Evolutionary conservation across 1,140 invertebrate species (phyloP).

Genomic region (Drosophila sproati): DNA sequence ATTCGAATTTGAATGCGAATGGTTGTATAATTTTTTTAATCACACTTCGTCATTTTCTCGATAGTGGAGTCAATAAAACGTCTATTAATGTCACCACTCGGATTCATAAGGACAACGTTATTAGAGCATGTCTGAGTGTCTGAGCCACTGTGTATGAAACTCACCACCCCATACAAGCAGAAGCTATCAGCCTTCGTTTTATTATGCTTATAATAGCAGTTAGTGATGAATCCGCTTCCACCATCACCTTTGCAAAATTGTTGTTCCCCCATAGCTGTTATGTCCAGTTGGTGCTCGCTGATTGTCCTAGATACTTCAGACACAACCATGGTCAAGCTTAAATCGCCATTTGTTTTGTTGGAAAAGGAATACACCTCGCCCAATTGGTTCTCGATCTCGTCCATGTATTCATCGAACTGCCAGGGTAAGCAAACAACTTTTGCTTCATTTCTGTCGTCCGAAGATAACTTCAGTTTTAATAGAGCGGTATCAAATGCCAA

Average conservation of each 20-base stretch:
- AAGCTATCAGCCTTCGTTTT: too few relatives aligned
- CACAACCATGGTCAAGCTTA: neutral
- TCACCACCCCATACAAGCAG: constrained; percentile 17
- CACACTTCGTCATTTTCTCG: too few relatives aligned
- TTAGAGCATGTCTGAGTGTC: neutral
- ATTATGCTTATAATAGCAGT: neutral
- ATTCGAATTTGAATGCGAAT: too few relatives aligned
- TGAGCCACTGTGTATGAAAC: neutral
- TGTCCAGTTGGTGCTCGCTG: neutral
- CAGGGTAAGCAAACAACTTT: constrained; percentile 20
- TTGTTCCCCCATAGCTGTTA: neutral
- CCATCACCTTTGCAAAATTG: neutral
- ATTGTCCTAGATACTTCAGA: neutral
- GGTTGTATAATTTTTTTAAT: too few relatives aligned
- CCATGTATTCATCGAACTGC: neutral
- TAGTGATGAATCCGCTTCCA: constrained; percentile 11
- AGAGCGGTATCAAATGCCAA: neutral
- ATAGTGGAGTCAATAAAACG: neutral
- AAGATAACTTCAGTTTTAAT: neutral
- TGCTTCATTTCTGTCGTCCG: neutral
- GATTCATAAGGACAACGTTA: neutral
- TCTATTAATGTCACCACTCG: too few relatives aligned
- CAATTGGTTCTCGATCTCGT: too few relatives aligned
- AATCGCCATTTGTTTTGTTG: too few relatives aligned
- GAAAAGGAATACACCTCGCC: neutral